Conservation (phyloP, 1,140 invertebrate genomes). For the Heliconius hermathena region DNA sequence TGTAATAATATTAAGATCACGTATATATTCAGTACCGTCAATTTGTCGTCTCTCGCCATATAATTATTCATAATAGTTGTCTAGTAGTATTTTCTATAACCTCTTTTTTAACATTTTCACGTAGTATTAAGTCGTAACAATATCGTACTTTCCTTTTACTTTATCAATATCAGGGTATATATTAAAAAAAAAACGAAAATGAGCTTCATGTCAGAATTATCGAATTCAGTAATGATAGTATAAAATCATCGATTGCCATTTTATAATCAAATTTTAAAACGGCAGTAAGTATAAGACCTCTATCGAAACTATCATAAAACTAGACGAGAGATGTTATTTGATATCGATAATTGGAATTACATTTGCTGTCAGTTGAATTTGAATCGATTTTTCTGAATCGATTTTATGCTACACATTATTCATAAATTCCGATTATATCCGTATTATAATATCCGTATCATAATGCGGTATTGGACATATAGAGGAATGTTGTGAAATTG, state of each 20-base stretch:
- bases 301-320: background rate
- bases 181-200: conserved; percentile 15
- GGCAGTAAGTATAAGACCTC: background rate
- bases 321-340: background rate
- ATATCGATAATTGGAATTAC: conserved; percentile 3
- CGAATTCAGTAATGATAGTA: conserved; percentile 24
- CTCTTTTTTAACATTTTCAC: conserved; percentile 27
- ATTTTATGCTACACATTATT: background rate
- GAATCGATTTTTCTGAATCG: background rate
- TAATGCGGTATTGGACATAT: background rate
- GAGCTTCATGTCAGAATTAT: conserved; percentile 29
- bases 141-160: conserved; percentile 18
- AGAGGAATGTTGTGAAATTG: conserved; percentile 40
- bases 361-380: background rate
- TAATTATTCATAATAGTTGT: conserved; percentile 36
- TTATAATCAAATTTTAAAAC: conserved; percentile 37
- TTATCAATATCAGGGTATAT: conserved; percentile 37
- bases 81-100: conserved; percentile 28
- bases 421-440: background rate
- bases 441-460: background rate
- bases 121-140: conserved; percentile 30
- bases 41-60: conserved; percentile 41
- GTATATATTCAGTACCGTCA: conserved; percentile 7
- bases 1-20: background rate
- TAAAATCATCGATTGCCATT: conserved; percentile 28